These are phyloP conservation scores for Protosalanx chinensis DNA, from an alignment of 2,797 vertebrate genomes.

Conservation along the genomic window DNA sequence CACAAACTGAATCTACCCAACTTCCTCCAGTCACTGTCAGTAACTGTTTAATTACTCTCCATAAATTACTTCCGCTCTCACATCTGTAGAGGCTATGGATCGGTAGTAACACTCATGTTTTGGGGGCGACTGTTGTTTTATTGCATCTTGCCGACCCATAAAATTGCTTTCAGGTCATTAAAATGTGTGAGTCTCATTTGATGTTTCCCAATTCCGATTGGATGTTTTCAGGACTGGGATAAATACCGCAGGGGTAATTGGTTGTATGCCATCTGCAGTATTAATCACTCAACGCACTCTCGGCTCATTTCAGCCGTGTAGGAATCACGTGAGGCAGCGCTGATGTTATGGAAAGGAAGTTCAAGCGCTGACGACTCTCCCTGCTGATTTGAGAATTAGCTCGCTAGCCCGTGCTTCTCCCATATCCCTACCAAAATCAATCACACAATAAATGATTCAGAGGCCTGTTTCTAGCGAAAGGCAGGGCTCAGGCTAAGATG, in stretches of 20 bases:
- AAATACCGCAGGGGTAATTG: conserved; percentile 25
- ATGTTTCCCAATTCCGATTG: conserved; percentile 20
- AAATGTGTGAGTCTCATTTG: conserved; percentile 26
- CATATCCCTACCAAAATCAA: conserved; percentile 36
- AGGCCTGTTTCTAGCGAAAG: conserved; percentile 18
- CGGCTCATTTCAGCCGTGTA: neutral
- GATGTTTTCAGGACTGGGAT: conserved; percentile 30
- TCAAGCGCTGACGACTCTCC: neutral
- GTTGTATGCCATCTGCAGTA: conserved; percentile 31
- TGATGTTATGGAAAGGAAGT: neutral
- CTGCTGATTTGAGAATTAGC: conserved; percentile 18
- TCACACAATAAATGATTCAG: conserved; percentile 47
- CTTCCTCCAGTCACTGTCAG: conserved; percentile 40
- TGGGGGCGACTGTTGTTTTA: conserved; percentile 14
- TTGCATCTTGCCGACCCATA: conserved; percentile 31
- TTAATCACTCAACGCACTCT: neutral
- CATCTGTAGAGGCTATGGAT: conserved; percentile 32
- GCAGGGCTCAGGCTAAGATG: conserved; percentile 22
- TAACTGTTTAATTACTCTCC: conserved; percentile 53
- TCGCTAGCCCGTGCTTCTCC: conserved; percentile 25
- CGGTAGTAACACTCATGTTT: conserved; percentile 12
- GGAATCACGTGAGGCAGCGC: neutral
- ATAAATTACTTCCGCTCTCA: conserved; percentile 43
- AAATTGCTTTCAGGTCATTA: conserved; percentile 39
- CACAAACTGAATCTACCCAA: conserved; percentile 44